These are phyloP conservation scores for Stichodactyla mertensii DNA, from an alignment of 64 coral and sea anemone genomes.

Conservation along the genomic window DNA sequence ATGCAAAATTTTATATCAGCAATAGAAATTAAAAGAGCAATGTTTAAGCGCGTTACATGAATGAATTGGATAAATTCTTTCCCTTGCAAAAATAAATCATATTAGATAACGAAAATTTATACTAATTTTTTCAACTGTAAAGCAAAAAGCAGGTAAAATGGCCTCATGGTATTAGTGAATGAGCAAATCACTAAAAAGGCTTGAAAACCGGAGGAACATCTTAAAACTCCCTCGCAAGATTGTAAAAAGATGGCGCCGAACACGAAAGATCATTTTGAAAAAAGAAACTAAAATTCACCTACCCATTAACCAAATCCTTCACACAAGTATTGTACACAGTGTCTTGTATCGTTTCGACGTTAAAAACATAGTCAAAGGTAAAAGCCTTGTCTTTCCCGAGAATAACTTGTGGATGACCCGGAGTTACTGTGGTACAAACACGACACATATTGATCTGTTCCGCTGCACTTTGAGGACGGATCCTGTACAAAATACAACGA, in stretches of 20 bases:
- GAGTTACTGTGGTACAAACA: constrained; percentile 93
- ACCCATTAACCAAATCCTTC: constrained; percentile 82
- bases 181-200: background rate
- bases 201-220: background rate
- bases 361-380: constrained; percentile 96
- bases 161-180: constrained; percentile 21
- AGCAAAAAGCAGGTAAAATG: constrained; percentile 30
- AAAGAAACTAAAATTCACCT: constrained; percentile 17
- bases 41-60: background rate
- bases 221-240: constrained; percentile 3
- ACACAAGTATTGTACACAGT: constrained; percentile 87
- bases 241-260: background rate
- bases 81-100: too few relatives aligned
- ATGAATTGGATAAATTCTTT: too few relatives aligned
- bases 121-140: background rate
- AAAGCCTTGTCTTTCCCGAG: constrained; percentile 99
- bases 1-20: background rate
- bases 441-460: constrained; percentile 98
- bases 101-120: background rate
- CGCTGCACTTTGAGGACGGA: constrained; percentile 98
- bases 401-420: constrained; percentile 93
- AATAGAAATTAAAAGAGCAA: background rate
- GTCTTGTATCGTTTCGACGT: constrained; percentile 70
- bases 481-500: constrained; percentile 51
- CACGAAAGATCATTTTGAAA: background rate